These are phyloP conservation scores for Patiria miniata DNA, from an alignment of 35 echinoderm and acorn worm species.

Conservation along the genomic window DNA sequence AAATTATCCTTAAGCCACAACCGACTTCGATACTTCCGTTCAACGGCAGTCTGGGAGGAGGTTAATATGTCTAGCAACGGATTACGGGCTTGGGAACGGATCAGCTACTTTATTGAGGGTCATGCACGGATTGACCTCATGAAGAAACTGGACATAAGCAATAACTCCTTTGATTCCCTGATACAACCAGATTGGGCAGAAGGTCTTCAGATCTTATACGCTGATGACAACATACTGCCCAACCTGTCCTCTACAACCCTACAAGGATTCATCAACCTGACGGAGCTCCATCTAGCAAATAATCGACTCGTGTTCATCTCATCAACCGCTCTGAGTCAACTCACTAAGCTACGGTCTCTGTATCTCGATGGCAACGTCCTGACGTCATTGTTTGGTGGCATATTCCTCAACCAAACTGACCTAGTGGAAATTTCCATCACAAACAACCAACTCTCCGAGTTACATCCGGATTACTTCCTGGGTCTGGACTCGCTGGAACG, in stretches of 20 bases:
- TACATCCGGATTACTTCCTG: neutral
- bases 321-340: neutral
- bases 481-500: neutral
- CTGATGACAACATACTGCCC: neutral
- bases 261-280: neutral
- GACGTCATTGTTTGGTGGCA: conserved; percentile 7
- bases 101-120: too few relatives aligned
- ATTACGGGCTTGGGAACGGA: too few relatives aligned
- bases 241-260: conserved; percentile 9
- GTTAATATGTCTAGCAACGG: too few relatives aligned
- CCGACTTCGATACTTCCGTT: too few relatives aligned
- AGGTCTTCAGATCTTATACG: neutral
- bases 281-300: neutral
- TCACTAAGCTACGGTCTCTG: neutral
- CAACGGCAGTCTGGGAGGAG: too few relatives aligned
- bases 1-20: too few relatives aligned
- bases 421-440: neutral
- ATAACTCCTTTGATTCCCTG: neutral
- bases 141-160: neutral
- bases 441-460: neutral
- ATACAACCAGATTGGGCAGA: conserved; percentile 2
- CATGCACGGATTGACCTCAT: neutral
- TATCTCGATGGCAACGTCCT: conserved; percentile 15
- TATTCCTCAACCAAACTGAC: neutral
- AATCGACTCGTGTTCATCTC: neutral